Percentiles rank a stretch among this genome's conserved stretches.
Conservation (phyloP, 2,113 vertebrate species). For the Spermophilus dauricus region DNA sequence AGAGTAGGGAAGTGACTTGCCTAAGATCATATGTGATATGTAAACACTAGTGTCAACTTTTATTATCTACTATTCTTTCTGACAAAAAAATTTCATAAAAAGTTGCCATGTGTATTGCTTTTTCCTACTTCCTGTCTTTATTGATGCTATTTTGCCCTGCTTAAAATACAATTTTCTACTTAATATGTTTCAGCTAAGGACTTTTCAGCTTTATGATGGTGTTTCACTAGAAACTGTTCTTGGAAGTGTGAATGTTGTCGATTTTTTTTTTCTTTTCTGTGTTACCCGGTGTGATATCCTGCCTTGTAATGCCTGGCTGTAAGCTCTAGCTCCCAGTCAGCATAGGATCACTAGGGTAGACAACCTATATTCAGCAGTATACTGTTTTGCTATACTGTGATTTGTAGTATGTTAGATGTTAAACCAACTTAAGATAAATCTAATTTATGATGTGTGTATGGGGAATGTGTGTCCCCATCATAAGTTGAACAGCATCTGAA, state of each 20-base stretch:
- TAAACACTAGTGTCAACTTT: neutral
- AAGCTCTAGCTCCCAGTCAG: neutral
- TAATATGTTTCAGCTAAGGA: neutral
- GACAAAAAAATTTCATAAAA: neutral
- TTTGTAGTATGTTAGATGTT: neutral
- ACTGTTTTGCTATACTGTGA: neutral
- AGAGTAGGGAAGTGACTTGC: constrained; percentile 31
- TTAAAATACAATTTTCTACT: neutral
- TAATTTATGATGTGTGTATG: neutral
- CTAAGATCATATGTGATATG: neutral
- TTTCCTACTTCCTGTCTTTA: constrained; percentile 23
- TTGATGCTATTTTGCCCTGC: neutral
- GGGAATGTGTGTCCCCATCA: no score
- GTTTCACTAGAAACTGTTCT: neutral
- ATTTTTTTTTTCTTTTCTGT: neutral
- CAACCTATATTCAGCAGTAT: neutral
- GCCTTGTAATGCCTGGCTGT: neutral
- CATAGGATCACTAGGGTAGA: neutral
- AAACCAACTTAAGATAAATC: no score
- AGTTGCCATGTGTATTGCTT: neutral
- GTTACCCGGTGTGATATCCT: neutral
- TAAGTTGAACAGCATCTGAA: neutral
- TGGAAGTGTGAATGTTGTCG: neutral
- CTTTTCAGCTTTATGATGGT: neutral
- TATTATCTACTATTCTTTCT: neutral